Base-by-base conservation (phyloP, 2,113 vertebrate species). In the Regulus satrapa region DNA sequence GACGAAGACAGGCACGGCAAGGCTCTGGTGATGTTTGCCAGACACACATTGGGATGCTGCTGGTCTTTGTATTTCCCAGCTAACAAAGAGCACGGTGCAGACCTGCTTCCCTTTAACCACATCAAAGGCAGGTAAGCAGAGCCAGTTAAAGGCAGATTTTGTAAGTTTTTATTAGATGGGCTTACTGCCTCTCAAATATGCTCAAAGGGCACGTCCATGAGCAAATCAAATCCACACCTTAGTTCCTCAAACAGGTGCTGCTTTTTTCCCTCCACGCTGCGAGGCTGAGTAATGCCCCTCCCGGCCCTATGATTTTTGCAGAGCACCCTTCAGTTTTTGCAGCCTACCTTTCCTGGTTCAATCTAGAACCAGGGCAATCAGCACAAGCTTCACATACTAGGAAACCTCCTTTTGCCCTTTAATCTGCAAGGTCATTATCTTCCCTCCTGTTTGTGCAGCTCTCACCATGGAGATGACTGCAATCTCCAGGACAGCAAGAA, bases 221-320 rank as follows among this genome's bases (percentile, higher is more conserved):
- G 62, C 63, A 95, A 92, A 90, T 58, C 83, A 94, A 90, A 88
- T 69, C 83, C 92, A 85, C 90, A 58, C 94, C 90, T 95, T 61
- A 90, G 62, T 32, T 93, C 81, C 79, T 93, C 82, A 88, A 76
- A 90, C 71, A 89, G 48, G 63, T 76, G 54, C 85, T 54, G 28
- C n/a, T 56, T 76, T 71, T 76, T 85, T 19, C 51, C 69, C 63
- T 80, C 59, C 41, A 38, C 15, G 4, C 69, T 34, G 29, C 41
- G n/a, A 26, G 31, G 68, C 28, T 62, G 31, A 64, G 38, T 45
- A 92, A 76, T 0, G 2, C 18, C 61, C 24, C 32, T 77, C 46
- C 67, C 19, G 51, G 73, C 28, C 34, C 62, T 51, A 5, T 1
- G 3, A 38, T 34, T 83, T 85, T 41, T 73, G 43, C 78, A 56